Base-by-base conservation (phyloP, 2,113 vertebrate genomes). In the Mus pahari region DNA sequence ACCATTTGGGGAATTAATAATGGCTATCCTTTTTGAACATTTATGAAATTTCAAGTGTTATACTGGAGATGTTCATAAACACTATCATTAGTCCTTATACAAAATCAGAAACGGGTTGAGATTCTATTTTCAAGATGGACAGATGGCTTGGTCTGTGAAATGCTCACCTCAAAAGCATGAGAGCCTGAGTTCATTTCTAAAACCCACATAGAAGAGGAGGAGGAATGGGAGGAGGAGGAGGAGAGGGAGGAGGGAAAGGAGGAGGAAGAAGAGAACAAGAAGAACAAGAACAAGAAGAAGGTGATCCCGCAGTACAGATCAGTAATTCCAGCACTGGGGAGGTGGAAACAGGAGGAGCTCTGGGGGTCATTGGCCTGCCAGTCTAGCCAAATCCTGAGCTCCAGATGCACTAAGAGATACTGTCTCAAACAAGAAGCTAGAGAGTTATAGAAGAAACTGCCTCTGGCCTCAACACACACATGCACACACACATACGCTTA, bases 101-200 rank as follows among this genome's bases (percentile, higher is more conserved):
- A 78, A 64, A 42, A 92, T 7, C 66, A 88, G 33, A 89, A 70
- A 94, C 20, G 33, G 70, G 24, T 71, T 88, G 73, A 75, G 31
- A 79, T 53, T 10, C 33, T 73, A 82, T 64, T 90, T 97, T 94
- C n/a, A 92, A 87, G 81, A 73, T 36, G 68, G 42, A 42, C 16
- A 86, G 42, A 7, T 64, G 31, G 28, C 84, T 50, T 48, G 19
- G 42, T 8, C 9, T 36, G 28, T 86, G 50, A 86, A 86, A 86
- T 36, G 64, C 19, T 70, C 31, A 42, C 17, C 31, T 86, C 82
- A 86, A 26, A 36, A 48, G 1, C 31, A 16, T 36, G 45, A 70
- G 64, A 1, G 5, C 64, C 64, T 33, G 31, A 36, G 19, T 50
- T 13, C 19, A 22, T 50, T 45, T 50, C 62, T 45, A 42, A 13